phyloP scores from a whole-genome alignment of 2,113 vertebrate species.

The Channa argus region DNA sequence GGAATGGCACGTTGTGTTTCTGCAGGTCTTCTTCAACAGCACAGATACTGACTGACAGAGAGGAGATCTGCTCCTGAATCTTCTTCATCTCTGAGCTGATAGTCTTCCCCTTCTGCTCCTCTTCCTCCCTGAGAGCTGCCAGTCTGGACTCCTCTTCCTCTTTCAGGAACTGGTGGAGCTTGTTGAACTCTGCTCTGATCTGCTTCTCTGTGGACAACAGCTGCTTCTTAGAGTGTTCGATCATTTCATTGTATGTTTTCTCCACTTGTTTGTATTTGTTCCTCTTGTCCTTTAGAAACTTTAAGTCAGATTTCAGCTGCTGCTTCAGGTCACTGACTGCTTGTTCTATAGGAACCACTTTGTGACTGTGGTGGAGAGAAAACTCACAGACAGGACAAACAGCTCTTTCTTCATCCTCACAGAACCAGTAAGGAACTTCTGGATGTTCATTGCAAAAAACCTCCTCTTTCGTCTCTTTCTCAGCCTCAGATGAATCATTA shows the following conservation, averaged over 20 bases:
- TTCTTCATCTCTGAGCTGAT: conserved; percentile 34
- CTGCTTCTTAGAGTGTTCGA: too few relatives aligned
- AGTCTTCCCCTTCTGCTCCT: conserved; percentile 45
- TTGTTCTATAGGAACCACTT: conserved; percentile 49
- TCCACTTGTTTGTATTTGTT: conserved; percentile 31
- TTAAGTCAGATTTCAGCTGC: conserved; percentile 40
- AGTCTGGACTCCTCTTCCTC: too few relatives aligned
- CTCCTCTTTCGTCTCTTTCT: not conserved
- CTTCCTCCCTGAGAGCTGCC: too few relatives aligned
- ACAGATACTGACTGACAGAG: conserved; percentile 54
- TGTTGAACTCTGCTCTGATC: too few relatives aligned
- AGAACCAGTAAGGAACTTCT: conserved; percentile 23
- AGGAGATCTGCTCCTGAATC: conserved; percentile 48
- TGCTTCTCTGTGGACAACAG: too few relatives aligned
- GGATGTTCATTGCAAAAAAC: conserved; percentile 6
- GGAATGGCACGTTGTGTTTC: conserved; percentile 34
- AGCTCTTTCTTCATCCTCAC: conserved; percentile 27
- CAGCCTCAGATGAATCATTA: not conserved
- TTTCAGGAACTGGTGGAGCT: too few relatives aligned
- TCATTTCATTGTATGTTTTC: conserved; percentile 9
- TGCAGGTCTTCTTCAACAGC: conserved; percentile 58
- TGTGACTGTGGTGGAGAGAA: conserved; percentile 38
- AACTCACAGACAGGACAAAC: conserved; percentile 54
- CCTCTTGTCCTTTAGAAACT: conserved; percentile 51
- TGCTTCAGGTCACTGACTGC: conserved; percentile 53